Base-by-base conservation (phyloP, 1,140 invertebrate genomes). In the Drosophila subobscura region DNA sequence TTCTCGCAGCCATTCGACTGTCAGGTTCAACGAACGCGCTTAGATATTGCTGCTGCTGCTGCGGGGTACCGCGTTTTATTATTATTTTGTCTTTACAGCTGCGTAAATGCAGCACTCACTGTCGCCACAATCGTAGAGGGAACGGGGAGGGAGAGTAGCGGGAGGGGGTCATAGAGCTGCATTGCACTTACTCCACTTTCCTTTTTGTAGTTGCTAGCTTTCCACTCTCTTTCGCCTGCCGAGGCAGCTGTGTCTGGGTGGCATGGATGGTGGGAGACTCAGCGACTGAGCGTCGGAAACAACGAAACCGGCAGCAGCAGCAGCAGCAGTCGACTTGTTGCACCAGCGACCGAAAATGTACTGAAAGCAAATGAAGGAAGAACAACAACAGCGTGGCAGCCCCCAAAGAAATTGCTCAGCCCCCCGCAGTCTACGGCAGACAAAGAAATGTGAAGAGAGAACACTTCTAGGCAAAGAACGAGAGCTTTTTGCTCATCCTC, bases 341-440 rank as follows among this genome's bases (percentile, higher is more conserved):
- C 83, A 88, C 55, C 72, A 76, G 72, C 59, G 60, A 73, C 59
- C 61, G 60, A 77, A 79, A 61, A 57, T 66, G 49, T 63, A 88
- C 83, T 88, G 64, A 89, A 79, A 60, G 71, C 78, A 61, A 77
- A 77, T 65, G 56, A 64, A 88, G 83, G 65, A 86, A 86, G 74
- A 88, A 81, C 56, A 63, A 81, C 56, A 63, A 65, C 42, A 61
- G 51, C 57, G 49, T 59, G 45, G 37, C 51, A 52, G 63, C 47
- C 49, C 29, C 29, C 7, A 29, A 29, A 2, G n/a, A 33, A 37
- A 29, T 16, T 33, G 27, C 46, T 61, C 60, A 54, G 27, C 8
- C 10, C 33, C 42, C 40, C 41, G 29, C 37, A 22, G 20, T n/a
- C 33, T 7, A 51, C 5, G 6, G 10, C 51, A 71, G 7, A 71